Percentiles rank a stretch among this genome's conserved stretches.
phyloP scores from a whole-genome alignment of 1,140 invertebrate genomes.

The Drosophila kikkawai region DNA sequence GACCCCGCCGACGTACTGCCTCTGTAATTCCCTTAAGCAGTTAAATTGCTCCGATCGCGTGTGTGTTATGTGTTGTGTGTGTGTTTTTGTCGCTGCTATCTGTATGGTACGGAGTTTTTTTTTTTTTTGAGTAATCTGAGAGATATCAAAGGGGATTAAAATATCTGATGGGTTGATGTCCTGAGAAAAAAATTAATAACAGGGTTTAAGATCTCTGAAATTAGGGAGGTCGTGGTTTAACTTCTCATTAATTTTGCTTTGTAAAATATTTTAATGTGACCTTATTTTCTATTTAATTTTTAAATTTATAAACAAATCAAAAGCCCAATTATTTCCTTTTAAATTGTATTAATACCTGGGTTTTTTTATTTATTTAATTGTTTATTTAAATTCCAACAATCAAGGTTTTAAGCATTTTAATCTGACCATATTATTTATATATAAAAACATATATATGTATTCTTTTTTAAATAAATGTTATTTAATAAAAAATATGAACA shows the following conservation, averaged over 20 bases:
- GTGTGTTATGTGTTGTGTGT: slow-evolving; percentile 1
- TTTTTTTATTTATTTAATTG: too few species aligned
- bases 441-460: too few species aligned
- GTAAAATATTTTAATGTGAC: too few species aligned
- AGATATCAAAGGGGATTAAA: neutral
- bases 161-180: neutral
- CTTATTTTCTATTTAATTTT: neutral
- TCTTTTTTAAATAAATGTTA: too few species aligned
- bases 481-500: too few species aligned
- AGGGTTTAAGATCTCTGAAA: neutral
- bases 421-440: too few species aligned
- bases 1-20: slow-evolving; percentile 1
- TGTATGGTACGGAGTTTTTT: neutral
- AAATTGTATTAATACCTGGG: too few species aligned
- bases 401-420: too few species aligned
- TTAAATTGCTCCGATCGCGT: slow-evolving; percentile 52
- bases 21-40: slow-evolving; percentile 64
- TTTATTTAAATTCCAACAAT: too few species aligned
- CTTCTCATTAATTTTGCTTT: neutral
- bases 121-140: neutral
- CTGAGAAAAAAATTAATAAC: neutral
- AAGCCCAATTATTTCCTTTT: too few species aligned
- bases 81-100: neutral
- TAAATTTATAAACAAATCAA: neutral
- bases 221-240: neutral